A percentile compares a stretch with the other conserved stretches of the same genome.
Conservation (phyloP, 1,140 invertebrate species). For the Eupristina koningsbergeri region DNA sequence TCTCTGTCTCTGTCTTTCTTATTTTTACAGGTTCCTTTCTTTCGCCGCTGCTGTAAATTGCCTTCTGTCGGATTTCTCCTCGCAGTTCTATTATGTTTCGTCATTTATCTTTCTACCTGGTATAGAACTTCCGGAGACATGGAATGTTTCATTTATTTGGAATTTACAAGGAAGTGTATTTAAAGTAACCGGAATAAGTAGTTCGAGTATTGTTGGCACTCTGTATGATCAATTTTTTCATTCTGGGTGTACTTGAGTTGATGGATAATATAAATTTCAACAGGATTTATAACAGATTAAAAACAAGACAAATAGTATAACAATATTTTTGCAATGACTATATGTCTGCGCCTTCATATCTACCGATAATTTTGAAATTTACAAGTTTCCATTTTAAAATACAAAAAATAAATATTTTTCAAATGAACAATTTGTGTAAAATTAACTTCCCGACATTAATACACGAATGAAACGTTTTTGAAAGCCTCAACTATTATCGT, state of each 20-base stretch:
- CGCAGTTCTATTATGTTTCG: conserved; percentile 18
- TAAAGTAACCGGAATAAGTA: no score
- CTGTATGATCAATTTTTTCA: neutral
- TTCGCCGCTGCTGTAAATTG: conserved; percentile 15
- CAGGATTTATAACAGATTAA: no score
- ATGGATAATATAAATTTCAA: neutral
- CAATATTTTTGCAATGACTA: no score
- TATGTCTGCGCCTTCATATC: no score
- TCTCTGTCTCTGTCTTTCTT: neutral
- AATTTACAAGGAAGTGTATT: neutral
- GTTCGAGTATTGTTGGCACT: neutral
- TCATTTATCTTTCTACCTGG: conserved; percentile 3
- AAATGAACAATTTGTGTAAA: no score
- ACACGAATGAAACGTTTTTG: no score
- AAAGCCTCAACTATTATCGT: no score
- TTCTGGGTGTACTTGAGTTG: neutral
- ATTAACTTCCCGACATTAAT: no score
- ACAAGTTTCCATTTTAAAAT: no score
- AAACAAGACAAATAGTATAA: no score
- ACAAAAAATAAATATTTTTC: no score
- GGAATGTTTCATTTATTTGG: conserved; percentile 6
- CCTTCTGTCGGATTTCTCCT: neutral
- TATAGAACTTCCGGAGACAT: conserved; percentile 37
- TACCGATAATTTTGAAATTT: no score
- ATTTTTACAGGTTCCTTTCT: conserved; percentile 33